Conservation (phyloP, 30 jellyfish, hydroid and myxozoan species). For the Aurelia coerulea region DNA sequence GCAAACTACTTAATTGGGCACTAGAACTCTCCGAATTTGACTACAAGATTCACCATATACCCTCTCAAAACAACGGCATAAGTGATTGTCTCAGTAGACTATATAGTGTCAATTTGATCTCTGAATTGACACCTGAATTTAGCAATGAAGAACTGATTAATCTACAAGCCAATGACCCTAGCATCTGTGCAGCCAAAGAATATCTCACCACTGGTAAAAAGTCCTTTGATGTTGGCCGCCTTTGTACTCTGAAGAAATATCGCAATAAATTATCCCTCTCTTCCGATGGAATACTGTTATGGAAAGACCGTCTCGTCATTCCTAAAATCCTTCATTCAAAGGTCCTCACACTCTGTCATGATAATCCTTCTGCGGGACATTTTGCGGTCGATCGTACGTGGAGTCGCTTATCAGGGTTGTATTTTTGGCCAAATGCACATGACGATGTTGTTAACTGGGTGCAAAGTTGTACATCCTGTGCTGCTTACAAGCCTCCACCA, state of each 20-base stretch:
- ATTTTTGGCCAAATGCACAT: slow-evolving; percentile 45
- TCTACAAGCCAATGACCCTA: slow-evolving; percentile 22
- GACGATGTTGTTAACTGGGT: slow-evolving; percentile 40
- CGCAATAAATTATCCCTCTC: not conserved
- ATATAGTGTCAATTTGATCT: slow-evolving; percentile 1
- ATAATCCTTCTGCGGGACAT: slow-evolving; percentile 46
- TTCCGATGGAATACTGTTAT: slow-evolving; percentile 7
- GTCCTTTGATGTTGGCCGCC: slow-evolving; percentile 3
- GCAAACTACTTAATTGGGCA: slow-evolving; percentile 36
- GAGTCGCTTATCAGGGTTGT: slow-evolving; percentile 21
- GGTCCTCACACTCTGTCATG: slow-evolving; percentile 32
- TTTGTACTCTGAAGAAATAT: not conserved
- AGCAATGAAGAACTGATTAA: slow-evolving; percentile 16
- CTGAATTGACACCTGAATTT: slow-evolving; percentile 29
- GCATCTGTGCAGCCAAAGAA: slow-evolving; percentile 23
- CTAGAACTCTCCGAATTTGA: slow-evolving; percentile 30
- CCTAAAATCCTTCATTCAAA: slow-evolving; percentile 19
- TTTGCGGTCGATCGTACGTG: slow-evolving; percentile 40
- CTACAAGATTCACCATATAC: slow-evolving; percentile 33
- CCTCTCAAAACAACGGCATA: slow-evolving; percentile 34
- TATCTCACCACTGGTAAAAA: slow-evolving; percentile 12
- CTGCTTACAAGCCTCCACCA: slow-evolving; percentile 34
- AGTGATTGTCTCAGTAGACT: slow-evolving; percentile 23
- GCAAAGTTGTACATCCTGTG: slow-evolving; percentile 12
- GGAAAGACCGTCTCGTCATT: slow-evolving; percentile 13